These are phyloP conservation scores for Drosophila phalerata DNA, from an alignment of 2,888 invertebrate species.

Conservation along the genomic window DNA sequence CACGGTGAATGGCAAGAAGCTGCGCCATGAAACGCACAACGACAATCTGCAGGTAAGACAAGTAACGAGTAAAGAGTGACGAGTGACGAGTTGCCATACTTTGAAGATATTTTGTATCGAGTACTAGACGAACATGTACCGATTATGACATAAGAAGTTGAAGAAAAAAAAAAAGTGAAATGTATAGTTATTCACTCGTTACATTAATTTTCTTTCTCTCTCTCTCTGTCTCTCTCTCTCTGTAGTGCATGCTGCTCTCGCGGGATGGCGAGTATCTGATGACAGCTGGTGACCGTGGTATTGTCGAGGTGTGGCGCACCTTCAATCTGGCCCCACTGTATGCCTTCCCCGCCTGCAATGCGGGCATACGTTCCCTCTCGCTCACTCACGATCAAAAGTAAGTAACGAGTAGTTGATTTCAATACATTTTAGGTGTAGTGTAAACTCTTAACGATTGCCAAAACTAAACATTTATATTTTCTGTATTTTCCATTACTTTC, in stretches of 20 bases:
- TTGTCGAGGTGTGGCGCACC: slow-evolving; percentile 99
- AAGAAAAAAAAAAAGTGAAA: too few relatives aligned
- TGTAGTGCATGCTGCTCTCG: slow-evolving; percentile 94
- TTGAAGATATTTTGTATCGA: too few relatives aligned
- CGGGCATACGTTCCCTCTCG: slow-evolving; percentile 96
- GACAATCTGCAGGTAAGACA: slow-evolving; percentile 94
- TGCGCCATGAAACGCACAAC: slow-evolving; percentile 96
- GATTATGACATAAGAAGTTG: too few relatives aligned
- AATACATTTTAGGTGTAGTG: neutral
- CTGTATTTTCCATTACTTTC: neutral
- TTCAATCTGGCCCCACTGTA: slow-evolving; percentile 98
- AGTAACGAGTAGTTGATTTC: slow-evolving; percentile 79
- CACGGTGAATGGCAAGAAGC: slow-evolving; percentile 96
- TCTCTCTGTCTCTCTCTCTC: neutral
- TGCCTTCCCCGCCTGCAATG: slow-evolving; percentile 98
- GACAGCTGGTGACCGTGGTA: slow-evolving; percentile 98
- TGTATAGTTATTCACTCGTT: neutral
- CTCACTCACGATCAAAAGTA: slow-evolving; percentile 99
- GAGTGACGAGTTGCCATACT: too few relatives aligned
- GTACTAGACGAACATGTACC: too few relatives aligned
- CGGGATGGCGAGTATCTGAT: slow-evolving; percentile 99
- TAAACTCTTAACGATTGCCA: neutral
- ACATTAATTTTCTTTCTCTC: neutral
- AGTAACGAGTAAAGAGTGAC: too few relatives aligned
- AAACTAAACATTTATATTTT: neutral